phyloP scores from a whole-genome alignment of 1,140 invertebrate genomes.

The Drosophila saltans region DNA sequence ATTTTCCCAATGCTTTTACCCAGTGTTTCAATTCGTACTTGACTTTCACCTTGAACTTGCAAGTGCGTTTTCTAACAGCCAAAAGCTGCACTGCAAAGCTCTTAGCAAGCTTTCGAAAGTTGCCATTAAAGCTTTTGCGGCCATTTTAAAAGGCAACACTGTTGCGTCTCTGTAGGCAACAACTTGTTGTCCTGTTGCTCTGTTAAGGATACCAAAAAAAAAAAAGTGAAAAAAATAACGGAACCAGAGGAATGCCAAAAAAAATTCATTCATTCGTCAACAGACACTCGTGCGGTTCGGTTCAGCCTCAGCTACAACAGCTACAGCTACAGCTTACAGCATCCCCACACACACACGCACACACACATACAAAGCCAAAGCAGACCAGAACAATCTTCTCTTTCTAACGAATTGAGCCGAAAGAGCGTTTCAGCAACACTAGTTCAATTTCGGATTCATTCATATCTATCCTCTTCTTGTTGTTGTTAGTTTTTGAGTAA shows the following conservation, averaged over 20 bases:
- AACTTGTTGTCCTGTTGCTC: constrained; percentile 64
- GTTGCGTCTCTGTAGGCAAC: constrained; percentile 32
- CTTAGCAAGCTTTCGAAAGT: not conserved
- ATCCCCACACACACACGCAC: constrained; percentile 17
- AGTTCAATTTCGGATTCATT: constrained; percentile 27
- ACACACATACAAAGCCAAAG: constrained; percentile 10
- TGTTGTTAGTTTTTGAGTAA: not conserved
- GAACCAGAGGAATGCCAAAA: not conserved
- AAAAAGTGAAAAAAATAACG: not conserved
- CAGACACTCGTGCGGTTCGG: constrained; percentile 72
- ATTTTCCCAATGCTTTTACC: too few relatives aligned
- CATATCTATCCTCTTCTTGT: not conserved
- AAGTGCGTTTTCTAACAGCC: too few relatives aligned
- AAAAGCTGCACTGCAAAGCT: not conserved
- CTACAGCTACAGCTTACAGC: constrained; percentile 17
- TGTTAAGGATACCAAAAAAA: constrained; percentile 26
- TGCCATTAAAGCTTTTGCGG: not conserved
- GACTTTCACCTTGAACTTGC: too few relatives aligned
- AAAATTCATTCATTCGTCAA: constrained; percentile 64
- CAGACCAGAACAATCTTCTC: constrained; percentile 15
- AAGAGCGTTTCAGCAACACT: constrained; percentile 4
- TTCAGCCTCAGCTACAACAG: constrained; percentile 49
- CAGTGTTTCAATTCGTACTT: too few relatives aligned
- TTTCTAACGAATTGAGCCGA: constrained; percentile 5
- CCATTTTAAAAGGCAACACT: constrained; percentile 13